Base-by-base conservation (phyloP, 1,140 invertebrate species). In the Paraescarpia echinospica region DNA sequence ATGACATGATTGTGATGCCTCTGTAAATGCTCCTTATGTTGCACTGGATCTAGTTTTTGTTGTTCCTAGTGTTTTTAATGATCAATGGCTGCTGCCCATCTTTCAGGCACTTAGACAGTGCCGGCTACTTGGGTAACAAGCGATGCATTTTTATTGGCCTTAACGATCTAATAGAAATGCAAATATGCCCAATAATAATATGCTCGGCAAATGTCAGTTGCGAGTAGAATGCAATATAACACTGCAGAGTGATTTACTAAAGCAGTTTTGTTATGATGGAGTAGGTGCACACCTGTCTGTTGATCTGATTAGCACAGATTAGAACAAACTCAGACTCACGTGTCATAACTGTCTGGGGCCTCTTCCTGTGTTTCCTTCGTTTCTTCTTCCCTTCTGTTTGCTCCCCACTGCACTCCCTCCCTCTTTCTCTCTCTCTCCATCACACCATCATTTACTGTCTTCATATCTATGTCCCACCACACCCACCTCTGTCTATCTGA, bases 381-480 rank as follows among this genome's bases (percentile, higher is more conserved):
- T 22, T 31, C 59, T 77, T 12, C 22, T 77, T 31, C 12, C 27
- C 27, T 18, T 18, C 59, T 77, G 12, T 41, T 12, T 77, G 8
- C 31, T 41, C 41, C 41, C 41, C 4, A 12, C 12, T 41, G 41
- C 4, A 33, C 89, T 6, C 4, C 33, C 41, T 93, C 59, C 77
- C 77, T 93, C 41, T 41, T 34, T 59, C 89, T 93, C 41, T 91
- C 51, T 92, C 8, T 93, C 92, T 93, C 48, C 89, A 41, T 91
- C 35, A 33, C 33, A 41, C 12, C 41, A 6, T 41, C 41, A 41
- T 12, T 41, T 41, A 41, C 41, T 41, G 4, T 41, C 12, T 41
- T 12, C 4, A 41, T n/a, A n/a, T n/a, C n/a, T n/a, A n/a, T n/a
- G n/a, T n/a, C n/a, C n/a, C n/a, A n/a, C n/a, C n/a, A n/a, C n/a